Evolutionary conservation across 1,140 invertebrate species (phyloP), one percentile per base, ranked within the genome.

Genomic region (Hormaphis cornu): DNA sequence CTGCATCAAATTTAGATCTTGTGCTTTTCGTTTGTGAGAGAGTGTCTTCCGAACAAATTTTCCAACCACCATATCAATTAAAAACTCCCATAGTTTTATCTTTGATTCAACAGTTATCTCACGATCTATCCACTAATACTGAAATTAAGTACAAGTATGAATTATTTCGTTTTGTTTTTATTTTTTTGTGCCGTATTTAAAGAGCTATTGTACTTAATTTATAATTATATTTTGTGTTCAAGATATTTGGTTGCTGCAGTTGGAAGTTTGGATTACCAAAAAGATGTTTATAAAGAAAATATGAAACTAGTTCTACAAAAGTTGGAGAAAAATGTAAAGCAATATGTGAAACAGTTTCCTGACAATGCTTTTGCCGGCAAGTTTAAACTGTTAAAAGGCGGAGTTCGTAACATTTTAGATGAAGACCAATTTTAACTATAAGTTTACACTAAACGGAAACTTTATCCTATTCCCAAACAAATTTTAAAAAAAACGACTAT

Each of bases 201-300:
- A 37, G 35, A 24, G 24, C 6, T 14, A 9, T 20, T 42, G 22
- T 26, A 42, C 9, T n/a, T 10, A 42, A 26, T 9, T 40, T 40
- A n/a, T 37, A 14, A 12, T 28, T 28, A 42, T 42, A 5, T 18
- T 66, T 14, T 22, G 74, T 61, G 74, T 80, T 80, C 37, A 77
- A 94, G 91, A 74, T 95, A 90, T 82, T 80, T 96, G 33, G 86
- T 91, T 76, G 91, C 93, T 76, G 91, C 92, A 3, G 82, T 96
- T 61, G 82, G 93, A 76, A 90, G 87, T 77, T 79, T 96, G 48
- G 89, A 93, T 76, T 82, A 84, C 7, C 82, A 79, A 4, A 87
- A 91, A 79, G 83, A 87, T 0, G 83, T 89, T 12, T 93, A 90
- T 0, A 82, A 84, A 71, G 90, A 93, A 74, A 90, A 95, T 79